Conservation (phyloP, 53 echinoderm and acorn worm genomes). For the Antedon mediterranea region DNA sequence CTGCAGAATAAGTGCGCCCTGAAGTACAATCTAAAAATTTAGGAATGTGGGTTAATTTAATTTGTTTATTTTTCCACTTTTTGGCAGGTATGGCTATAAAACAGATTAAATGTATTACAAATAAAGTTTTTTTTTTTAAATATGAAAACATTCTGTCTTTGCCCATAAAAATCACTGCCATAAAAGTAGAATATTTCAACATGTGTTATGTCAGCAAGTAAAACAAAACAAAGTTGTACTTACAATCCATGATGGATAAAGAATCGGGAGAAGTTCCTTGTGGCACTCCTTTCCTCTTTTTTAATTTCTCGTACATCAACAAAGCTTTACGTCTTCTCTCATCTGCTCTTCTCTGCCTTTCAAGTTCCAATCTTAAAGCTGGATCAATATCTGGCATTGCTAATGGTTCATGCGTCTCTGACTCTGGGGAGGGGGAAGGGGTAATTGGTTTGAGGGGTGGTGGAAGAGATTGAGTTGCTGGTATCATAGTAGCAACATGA, state of each 20-base stretch:
- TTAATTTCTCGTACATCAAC: slow-evolving; percentile 58
- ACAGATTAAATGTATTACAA: too few species aligned
- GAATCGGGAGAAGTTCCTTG: not conserved
- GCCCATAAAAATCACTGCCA: too few species aligned
- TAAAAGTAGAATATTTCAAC: too few species aligned
- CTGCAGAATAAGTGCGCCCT: too few species aligned
- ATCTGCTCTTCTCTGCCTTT: slow-evolving; percentile 61
- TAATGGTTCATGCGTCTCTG: not conserved
- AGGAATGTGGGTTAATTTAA: too few species aligned
- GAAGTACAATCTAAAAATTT: too few species aligned
- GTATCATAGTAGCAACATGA: not conserved
- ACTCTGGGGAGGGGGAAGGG: not conserved
- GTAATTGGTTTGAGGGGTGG: not conserved
- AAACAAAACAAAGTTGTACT: not conserved
- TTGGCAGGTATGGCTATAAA: too few species aligned
- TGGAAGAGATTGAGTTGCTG: not conserved
- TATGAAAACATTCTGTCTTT: too few species aligned
- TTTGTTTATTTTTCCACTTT: too few species aligned
- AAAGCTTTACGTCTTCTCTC: slow-evolving; percentile 52
- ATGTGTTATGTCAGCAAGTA: too few species aligned
- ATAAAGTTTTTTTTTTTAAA: too few species aligned
- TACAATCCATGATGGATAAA: not conserved
- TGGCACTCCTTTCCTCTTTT: slow-evolving; percentile 7
- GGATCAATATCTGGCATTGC: not conserved
- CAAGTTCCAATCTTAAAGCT: slow-evolving; percentile 21